These are phyloP conservation scores for Aphis gossypii DNA, from an alignment of 1,140 invertebrate species.

Conservation along the genomic window DNA sequence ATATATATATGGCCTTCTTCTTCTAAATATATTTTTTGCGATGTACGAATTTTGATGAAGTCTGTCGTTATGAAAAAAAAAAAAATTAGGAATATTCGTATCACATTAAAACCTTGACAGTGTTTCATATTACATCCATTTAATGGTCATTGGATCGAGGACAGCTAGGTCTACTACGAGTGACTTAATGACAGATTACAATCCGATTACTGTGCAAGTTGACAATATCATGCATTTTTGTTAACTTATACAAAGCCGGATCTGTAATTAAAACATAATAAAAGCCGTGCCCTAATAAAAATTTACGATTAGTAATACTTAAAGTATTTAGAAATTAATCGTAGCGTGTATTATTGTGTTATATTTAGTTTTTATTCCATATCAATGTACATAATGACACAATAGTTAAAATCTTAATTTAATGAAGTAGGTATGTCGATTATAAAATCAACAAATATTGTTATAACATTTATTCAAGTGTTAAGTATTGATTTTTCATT, in stretches of 20 bases:
- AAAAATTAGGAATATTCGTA: slow-evolving; percentile 4
- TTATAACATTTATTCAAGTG: neutral
- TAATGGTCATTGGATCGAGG: slow-evolving; percentile 50
- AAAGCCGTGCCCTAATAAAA: neutral
- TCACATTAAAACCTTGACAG: slow-evolving; percentile 40
- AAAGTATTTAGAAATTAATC: neutral
- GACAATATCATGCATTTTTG: slow-evolving; percentile 12
- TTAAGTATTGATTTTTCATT: neutral
- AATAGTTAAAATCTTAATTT: neutral
- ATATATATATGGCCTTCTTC: slow-evolving; percentile 10
- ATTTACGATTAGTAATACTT: neutral
- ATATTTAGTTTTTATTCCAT: neutral
- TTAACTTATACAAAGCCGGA: neutral
- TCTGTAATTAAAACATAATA: slow-evolving; percentile 23
- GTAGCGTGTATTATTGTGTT: neutral
- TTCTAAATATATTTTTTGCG: neutral
- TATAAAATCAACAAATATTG: neutral
- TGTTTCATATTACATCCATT: slow-evolving; percentile 21
- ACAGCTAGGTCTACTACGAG: slow-evolving; percentile 41
- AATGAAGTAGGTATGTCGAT: neutral
- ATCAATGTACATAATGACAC: neutral
- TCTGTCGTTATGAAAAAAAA: neutral
- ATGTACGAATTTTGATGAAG: slow-evolving; percentile 21
- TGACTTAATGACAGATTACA: slow-evolving; percentile 18
- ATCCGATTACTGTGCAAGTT: slow-evolving; percentile 7